Conservation (phyloP, 92 coral and sea anemone genomes). For the Muricea muricata region DNA sequence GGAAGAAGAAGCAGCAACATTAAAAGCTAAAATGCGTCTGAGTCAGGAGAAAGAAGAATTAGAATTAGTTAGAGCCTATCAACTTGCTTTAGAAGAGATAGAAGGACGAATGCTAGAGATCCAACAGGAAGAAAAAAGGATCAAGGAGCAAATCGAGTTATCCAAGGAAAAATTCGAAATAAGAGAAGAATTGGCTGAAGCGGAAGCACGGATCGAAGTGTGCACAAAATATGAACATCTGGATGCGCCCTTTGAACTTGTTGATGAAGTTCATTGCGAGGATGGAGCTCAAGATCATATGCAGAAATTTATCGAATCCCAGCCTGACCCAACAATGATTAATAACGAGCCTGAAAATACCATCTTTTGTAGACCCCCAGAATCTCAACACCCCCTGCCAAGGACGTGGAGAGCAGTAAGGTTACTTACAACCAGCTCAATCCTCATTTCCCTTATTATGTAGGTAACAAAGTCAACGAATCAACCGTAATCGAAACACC, state of each 20-base stretch:
- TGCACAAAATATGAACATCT: background rate
- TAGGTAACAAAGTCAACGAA: background rate
- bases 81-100: constrained; percentile 41
- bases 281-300: background rate
- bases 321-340: background rate
- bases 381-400: background rate
- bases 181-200: constrained; percentile 45
- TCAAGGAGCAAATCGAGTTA: constrained; percentile 38
- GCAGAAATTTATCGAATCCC: background rate
- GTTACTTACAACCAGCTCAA: background rate
- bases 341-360: background rate
- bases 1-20: constrained; percentile 53
- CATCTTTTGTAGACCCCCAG: background rate
- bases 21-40: constrained; percentile 52
- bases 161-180: constrained; percentile 39
- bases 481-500: background rate
- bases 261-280: background rate
- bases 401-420: background rate
- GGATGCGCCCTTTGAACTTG: background rate
- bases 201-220: constrained; percentile 43
- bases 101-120: constrained; percentile 44
- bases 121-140: constrained; percentile 42
- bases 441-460: background rate
- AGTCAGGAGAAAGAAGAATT: constrained; percentile 38
- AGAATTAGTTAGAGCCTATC: constrained; percentile 18